Conservation (phyloP, 2,888 invertebrate species). For the Noctua comes region DNA sequence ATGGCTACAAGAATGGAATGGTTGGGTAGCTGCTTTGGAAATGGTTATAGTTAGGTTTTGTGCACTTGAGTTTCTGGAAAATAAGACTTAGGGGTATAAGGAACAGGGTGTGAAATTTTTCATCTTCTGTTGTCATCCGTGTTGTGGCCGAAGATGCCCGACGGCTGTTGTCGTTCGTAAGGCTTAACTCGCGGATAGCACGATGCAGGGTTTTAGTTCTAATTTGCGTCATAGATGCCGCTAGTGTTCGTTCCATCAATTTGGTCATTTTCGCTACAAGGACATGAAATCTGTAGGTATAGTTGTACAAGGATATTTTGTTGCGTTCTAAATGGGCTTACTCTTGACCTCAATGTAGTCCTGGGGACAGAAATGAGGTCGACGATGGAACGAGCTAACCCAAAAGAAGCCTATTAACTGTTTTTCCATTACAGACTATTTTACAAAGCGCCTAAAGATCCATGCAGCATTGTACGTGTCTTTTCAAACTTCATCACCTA, state of each 20-base stretch:
- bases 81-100: not conserved
- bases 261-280: not conserved
- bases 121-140: not conserved
- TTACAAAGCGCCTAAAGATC: not conserved
- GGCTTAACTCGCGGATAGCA: not conserved
- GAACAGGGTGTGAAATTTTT: not conserved
- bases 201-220: not conserved
- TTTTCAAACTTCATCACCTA: not conserved
- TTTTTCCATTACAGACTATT: not conserved
- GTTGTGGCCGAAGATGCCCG: not conserved
- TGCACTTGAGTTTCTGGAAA: not conserved
- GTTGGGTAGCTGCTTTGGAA: not conserved
- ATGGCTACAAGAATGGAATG: not conserved
- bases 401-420: too few species aligned
- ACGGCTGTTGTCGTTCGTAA: not conserved
- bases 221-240: not conserved
- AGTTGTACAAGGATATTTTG: not conserved
- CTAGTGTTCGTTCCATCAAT: not conserved
- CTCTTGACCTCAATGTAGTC: too few species aligned
- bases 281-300: not conserved
- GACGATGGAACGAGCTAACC: too few species aligned
- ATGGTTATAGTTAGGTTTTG: conserved; percentile 13
- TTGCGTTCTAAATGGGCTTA: too few species aligned
- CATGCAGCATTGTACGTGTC: not conserved
- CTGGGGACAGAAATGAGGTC: too few species aligned